Evolutionary conservation across 2,113 vertebrate genomes (phyloP), one percentile per base, ranked within the genome.

Genomic region (Albula goreensis): DNA sequence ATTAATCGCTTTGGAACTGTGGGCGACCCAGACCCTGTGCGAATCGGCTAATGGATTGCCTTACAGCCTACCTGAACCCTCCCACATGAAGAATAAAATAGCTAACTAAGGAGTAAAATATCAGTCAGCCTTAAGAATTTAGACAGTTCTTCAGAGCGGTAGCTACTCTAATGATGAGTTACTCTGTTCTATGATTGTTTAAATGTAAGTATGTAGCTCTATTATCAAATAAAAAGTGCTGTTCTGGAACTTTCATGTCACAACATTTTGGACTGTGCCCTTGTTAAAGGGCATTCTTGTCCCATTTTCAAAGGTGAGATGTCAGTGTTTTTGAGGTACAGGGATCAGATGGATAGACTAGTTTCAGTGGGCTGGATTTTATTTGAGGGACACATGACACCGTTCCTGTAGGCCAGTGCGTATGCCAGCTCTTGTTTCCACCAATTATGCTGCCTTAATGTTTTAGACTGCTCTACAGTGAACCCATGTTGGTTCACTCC

Each of bases 1-100:
- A 31, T 74, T 74, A 74, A 74, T 74, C 70, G 70, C 70, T 31
- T 8, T 74, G 70, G 70, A 74, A 74, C 70, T 74, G 70, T 74
- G 70, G n/a, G 17, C 8, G n/a, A 74, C 70, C 70, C 70, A 31
- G n/a, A 4, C 10, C 6, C 70, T 25, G 70, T 74, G 22, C n/a
- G 22, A 74, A 74, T 9, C 9, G 22, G 8, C 70, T 74, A 74
- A 74, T 74, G 70, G 8, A 74, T n/a, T 74, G 22, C 70, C 19
- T n/a, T n/a, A 31, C 9, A 2, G 22, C 70, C 70, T 74, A 31
- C n/a, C 70, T 74, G 70, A 74, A 22, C n/a, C 22, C n/a, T 74
- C n/a, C n/a, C 22, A 74, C n/a, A 74, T 74, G 22, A 74, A 31
- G n/a, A n/a, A 74, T 74, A 74, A 74, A 74, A 74, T 74, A 22